phyloP scores from a whole-genome alignment of 2,888 invertebrate genomes.

The Dugesia japonica region DNA sequence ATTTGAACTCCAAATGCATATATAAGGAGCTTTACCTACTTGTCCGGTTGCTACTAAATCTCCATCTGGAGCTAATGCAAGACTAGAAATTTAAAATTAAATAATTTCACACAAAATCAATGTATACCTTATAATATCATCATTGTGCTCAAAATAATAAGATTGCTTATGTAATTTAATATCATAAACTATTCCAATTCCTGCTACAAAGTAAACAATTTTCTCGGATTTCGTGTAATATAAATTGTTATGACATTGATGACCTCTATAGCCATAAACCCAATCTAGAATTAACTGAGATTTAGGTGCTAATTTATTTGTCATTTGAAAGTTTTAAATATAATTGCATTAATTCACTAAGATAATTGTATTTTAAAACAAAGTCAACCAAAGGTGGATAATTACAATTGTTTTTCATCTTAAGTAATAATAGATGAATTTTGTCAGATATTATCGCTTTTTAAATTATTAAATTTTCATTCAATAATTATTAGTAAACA shows the following conservation, averaged over 20 bases:
- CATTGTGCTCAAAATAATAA: constrained; percentile 49
- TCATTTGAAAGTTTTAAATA: constrained; percentile 11
- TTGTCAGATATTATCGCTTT: too few species aligned
- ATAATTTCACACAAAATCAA: neutral
- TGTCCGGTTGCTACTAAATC: constrained; percentile 48
- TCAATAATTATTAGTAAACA: too few species aligned
- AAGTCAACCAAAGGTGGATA: too few species aligned
- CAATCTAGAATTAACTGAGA: constrained; percentile 46
- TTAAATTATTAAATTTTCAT: too few species aligned
- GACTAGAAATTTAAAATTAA: constrained; percentile 38
- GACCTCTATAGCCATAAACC: constrained; percentile 49
- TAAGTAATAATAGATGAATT: too few species aligned
- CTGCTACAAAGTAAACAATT: constrained; percentile 50
- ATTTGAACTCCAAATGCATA: constrained; percentile 48
- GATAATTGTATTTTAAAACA: neutral
- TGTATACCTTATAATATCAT: constrained; percentile 47
- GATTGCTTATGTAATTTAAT: constrained; percentile 43
- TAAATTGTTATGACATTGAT: constrained; percentile 48
- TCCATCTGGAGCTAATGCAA: constrained; percentile 46
- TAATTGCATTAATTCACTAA: neutral
- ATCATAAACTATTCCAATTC: constrained; percentile 48
- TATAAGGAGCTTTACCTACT: constrained; percentile 47
- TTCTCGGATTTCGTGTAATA: constrained; percentile 45
- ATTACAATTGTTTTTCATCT: too few species aligned
- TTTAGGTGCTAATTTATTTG: constrained; percentile 40